These are phyloP conservation scores for Urocitellus parryii DNA, from an alignment of 2,113 vertebrate species.

Conservation along the genomic window DNA sequence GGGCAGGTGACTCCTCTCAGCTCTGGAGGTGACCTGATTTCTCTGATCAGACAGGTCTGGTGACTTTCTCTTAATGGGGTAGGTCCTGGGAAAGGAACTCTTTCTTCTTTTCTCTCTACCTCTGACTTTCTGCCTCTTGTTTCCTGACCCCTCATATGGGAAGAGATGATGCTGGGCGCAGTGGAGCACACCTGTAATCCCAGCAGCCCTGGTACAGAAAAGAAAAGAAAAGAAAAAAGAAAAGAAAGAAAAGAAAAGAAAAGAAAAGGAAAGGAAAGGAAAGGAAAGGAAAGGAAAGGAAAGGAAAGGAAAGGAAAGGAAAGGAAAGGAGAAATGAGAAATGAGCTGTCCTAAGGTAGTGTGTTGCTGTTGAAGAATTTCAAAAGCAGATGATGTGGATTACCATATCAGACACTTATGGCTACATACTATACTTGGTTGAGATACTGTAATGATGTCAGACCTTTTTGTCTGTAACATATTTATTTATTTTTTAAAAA, in stretches of 20 bases:
- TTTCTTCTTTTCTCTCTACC: constrained; percentile 26
- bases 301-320: too few species aligned
- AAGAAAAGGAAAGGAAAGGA: too few species aligned
- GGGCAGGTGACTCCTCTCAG: not conserved
- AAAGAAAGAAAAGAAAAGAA: too few species aligned
- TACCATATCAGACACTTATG: not conserved
- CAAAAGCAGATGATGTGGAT: not conserved
- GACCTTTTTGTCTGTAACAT: not conserved
- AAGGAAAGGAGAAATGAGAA: not conserved
- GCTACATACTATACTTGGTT: not conserved
- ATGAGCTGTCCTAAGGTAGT: not conserved
- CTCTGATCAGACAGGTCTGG: constrained; percentile 71
- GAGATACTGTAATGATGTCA: not conserved
- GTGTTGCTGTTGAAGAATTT: constrained; percentile 10
- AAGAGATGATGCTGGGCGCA: not conserved
- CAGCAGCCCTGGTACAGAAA: too few species aligned
- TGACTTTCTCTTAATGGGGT: constrained; percentile 76
- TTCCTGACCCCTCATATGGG: not conserved
- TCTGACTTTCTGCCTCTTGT: not conserved
- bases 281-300: too few species aligned
- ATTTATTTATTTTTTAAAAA: too few species aligned
- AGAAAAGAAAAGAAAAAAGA: too few species aligned
- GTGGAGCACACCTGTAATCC: too few species aligned
- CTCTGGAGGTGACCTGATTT: constrained; percentile 71
- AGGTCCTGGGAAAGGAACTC: constrained; percentile 70